These are phyloP conservation scores for Drosophila trapezifrons DNA, from an alignment of 1,140 invertebrate species.

Conservation along the genomic window DNA sequence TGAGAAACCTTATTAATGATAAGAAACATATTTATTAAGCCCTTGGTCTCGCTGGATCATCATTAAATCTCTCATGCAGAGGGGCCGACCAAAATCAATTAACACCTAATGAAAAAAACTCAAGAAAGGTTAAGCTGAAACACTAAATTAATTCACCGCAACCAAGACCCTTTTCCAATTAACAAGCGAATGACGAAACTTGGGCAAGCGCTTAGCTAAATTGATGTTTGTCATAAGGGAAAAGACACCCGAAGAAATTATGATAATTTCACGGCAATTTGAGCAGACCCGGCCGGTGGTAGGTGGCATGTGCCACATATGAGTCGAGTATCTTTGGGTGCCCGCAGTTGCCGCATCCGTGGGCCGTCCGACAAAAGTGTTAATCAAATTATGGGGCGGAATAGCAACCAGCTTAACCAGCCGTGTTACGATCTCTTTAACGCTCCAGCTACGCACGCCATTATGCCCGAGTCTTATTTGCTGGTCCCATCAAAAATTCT, in stretches of 20 bases:
- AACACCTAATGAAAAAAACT: conserved; percentile 3
- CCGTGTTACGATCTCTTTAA: conserved; percentile 79
- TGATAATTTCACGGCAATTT: conserved; percentile 73
- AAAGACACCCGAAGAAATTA: conserved; percentile 63
- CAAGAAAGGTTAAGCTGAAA: neutral
- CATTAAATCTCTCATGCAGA: neutral
- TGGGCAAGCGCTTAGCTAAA: conserved; percentile 27
- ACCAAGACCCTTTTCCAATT: conserved; percentile 16
- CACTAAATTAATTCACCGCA: conserved; percentile 15
- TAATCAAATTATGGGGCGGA: conserved; percentile 76
- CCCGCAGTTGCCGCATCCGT: conserved; percentile 29
- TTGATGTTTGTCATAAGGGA: conserved; percentile 62
- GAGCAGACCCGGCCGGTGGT: conserved; percentile 50
- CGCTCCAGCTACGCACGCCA: conserved; percentile 81
- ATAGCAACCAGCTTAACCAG: conserved; percentile 65
- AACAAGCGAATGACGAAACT: conserved; percentile 29
- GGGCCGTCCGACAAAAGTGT: conserved; percentile 58
- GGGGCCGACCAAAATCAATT: conserved; percentile 8
- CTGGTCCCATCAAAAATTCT: conserved; percentile 57
- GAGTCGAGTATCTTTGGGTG: neutral
- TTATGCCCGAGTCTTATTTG: conserved; percentile 19
- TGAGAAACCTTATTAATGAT: neutral
- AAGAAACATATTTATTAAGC: neutral
- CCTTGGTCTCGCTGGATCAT: neutral
- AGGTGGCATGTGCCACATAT: conserved; percentile 42